Base-by-base conservation (phyloP, 2,797 vertebrate genomes). In the Pyrrhura leucotis region DNA sequence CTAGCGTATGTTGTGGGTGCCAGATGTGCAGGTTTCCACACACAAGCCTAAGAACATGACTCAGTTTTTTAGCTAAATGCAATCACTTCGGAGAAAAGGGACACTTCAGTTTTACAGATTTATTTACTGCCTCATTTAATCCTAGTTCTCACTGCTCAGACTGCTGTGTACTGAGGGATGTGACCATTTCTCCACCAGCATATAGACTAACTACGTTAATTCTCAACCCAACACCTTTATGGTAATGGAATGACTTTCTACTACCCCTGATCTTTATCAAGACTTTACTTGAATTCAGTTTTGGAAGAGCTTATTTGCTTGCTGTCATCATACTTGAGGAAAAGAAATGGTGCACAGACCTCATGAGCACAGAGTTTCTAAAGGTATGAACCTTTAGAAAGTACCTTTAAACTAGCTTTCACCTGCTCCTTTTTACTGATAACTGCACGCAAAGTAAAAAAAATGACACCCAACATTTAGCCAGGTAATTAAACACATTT, bases 11-110 rank as follows among this genome's bases (percentile, higher is more conserved):
- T 58, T 88, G 66, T 75, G 84, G 42, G 50, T 83, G 53, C 81
- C 93, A 96, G 78, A 96, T 88, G 78, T 75, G 85, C 82, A 85
- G 88, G 65, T 85, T 95, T 88, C 89, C 61, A 83, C 54, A 95
- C 45, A 62, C 53, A 45, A 61, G 63, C 14, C 42, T 81, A 90
- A 68, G 68, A 89, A 95, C 29, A 29, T 66, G 66, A 84, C 68
- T 89, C n/a, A 58, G 45, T 85, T 82, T 87, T 80, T 67, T 44
- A 48, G 76, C 72, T 68, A 74, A 93, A 90, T 12, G 29, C 29
- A 66, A 54, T 84, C 45, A 75, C 42, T 95, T 89, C 19, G n/a
- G 58, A 81, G 51, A 67, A 12, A 88, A 84, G 31, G 42, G 29
- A 68, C 50, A 62, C 9, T 75, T 84, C 39, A 37, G 29, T 83